A percentile compares a stretch with the other conserved stretches of the same genome.
phyloP scores from a whole-genome alignment of 2,797 vertebrate genomes.

The Parambassis ranga region DNA sequence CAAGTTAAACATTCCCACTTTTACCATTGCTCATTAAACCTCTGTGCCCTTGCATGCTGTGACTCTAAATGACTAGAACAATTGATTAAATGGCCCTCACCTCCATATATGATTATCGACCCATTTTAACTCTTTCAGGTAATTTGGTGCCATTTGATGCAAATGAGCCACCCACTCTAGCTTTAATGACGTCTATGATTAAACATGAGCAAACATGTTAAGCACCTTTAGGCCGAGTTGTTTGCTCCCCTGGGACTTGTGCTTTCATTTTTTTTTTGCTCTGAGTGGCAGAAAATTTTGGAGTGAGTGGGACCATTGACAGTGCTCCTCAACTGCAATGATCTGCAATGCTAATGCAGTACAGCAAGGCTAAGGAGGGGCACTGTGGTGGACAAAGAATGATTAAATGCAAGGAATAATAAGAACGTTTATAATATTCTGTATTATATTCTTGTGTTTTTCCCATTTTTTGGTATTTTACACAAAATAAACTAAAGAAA shows the following conservation, averaged over 20 bases:
- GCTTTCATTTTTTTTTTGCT: conserved; percentile 35
- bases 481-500: background rate
- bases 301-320: conserved; percentile 3
- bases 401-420: conserved; percentile 19
- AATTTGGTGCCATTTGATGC: conserved; percentile 8
- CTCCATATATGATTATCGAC: conserved; percentile 22
- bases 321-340: conserved; percentile 30
- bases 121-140: conserved; percentile 34
- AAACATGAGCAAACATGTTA: conserved; percentile 45
- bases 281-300: conserved; percentile 43
- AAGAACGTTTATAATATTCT: no score
- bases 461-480: background rate
- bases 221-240: background rate
- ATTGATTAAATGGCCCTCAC: conserved; percentile 14
- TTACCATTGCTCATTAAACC: conserved; percentile 1
- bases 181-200: conserved; percentile 31
- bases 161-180: conserved; percentile 20
- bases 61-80: conserved; percentile 1
- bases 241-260: conserved; percentile 21
- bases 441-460: background rate
- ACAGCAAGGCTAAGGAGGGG: background rate
- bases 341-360: conserved; percentile 71
- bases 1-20: background rate
- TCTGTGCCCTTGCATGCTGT: background rate
- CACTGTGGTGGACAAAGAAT: conserved; percentile 28